Percentiles rank a stretch among this genome's conserved stretches.
phyloP scores from a whole-genome alignment of 2,113 vertebrate genomes.

The Pterophyllum scalare region DNA sequence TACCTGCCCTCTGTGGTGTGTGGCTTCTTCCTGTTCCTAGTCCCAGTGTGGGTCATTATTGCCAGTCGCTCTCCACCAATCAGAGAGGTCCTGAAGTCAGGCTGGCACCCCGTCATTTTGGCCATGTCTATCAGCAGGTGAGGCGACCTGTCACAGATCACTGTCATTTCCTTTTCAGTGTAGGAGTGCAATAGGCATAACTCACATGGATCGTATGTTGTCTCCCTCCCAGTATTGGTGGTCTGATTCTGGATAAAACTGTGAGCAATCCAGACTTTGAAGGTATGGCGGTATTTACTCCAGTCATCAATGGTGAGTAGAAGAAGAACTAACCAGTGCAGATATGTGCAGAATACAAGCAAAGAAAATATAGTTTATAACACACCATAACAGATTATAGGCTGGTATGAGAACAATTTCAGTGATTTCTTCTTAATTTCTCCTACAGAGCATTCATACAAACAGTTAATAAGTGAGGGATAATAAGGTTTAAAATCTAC shows the following conservation, averaged over 20 bases:
- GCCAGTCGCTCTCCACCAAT: slow-evolving; percentile 82
- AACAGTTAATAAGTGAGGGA: background rate
- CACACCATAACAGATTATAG: no score
- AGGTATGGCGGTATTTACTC: slow-evolving; percentile 92
- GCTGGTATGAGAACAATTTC: no score
- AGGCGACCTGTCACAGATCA: background rate
- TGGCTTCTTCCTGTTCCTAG: slow-evolving; percentile 81
- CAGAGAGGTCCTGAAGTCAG: slow-evolving; percentile 86
- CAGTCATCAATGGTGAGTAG: slow-evolving; percentile 90
- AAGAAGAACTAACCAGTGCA: background rate
- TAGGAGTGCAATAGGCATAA: background rate
- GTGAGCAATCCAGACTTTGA: slow-evolving; percentile 86
- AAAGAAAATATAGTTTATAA: no score
- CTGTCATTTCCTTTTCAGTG: accelerated
- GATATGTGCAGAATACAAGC: background rate
- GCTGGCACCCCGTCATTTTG: slow-evolving; percentile 92
- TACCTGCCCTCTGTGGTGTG: slow-evolving; percentile 84
- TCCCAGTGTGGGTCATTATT: slow-evolving; percentile 86
- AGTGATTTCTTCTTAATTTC: background rate
- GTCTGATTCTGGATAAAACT: slow-evolving; percentile 91
- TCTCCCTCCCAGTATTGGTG: slow-evolving; percentile 85
- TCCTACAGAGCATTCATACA: background rate
- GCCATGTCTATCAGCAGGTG: slow-evolving; percentile 96
- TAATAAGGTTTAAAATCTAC: background rate
- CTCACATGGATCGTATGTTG: background rate